phyloP scores from a whole-genome alignment of 2,797 vertebrate species.

The Crotalus adamanteus region DNA sequence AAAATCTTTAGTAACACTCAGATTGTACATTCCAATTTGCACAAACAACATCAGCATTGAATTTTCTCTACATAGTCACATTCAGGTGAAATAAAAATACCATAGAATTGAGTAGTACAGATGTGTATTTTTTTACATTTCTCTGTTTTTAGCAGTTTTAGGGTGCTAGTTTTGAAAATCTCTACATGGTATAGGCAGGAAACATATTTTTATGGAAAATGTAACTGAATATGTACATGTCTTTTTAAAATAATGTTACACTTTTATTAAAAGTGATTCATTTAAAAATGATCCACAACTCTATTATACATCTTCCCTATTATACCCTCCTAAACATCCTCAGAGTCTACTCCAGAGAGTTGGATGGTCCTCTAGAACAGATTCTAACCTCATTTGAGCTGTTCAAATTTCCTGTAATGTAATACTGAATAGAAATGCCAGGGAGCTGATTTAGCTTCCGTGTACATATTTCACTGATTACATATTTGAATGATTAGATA shows the following conservation, averaged over 20 bases:
- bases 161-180: not conserved
- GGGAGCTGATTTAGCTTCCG: not conserved
- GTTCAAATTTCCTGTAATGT: not conserved
- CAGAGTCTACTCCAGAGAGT: not conserved
- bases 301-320: not conserved
- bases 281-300: not conserved
- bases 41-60: not conserved
- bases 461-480: not conserved
- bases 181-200: not conserved
- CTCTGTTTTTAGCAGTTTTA: not conserved
- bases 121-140: not conserved
- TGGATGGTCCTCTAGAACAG: not conserved
- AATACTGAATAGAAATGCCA: not conserved
- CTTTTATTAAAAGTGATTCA: not conserved
- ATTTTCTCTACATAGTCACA: not conserved
- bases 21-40: not conserved
- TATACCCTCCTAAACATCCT: not conserved
- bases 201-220: not conserved
- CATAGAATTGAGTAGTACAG: too few relatives aligned
- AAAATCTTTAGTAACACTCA: conserved; percentile 50
- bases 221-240: not conserved
- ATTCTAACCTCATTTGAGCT: not conserved
- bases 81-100: not conserved
- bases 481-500: not conserved
- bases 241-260: not conserved